phyloP scores from a whole-genome alignment of 2,113 vertebrate species.

The Entelurus aequoreus region DNA sequence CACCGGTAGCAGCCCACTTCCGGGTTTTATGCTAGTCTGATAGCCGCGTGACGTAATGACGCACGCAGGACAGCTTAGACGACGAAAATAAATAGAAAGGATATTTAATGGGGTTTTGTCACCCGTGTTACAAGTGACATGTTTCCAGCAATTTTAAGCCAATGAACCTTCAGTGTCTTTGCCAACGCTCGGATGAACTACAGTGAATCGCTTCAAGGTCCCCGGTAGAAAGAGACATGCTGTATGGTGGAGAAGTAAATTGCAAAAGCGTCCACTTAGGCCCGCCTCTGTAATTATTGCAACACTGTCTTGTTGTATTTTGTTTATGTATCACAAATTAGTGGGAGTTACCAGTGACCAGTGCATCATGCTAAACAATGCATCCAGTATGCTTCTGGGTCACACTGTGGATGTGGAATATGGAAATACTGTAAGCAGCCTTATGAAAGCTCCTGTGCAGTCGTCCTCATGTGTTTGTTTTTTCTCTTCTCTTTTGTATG shows the following conservation, averaged over 20 bases:
- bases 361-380: neutral
- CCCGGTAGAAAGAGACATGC: slow-evolving; percentile 22
- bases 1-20: too few relatives aligned
- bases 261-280: slow-evolving; percentile 4
- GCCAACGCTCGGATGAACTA: slow-evolving; percentile 21
- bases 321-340: too few relatives aligned
- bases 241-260: slow-evolving; percentile 15
- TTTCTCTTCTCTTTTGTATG: neutral
- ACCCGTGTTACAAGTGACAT: too few relatives aligned
- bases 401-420: neutral
- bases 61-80: too few relatives aligned
- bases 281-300: slow-evolving; percentile 10
- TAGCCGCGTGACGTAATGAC: too few relatives aligned
- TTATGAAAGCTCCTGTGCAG: slow-evolving; percentile 4
- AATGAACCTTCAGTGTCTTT: slow-evolving; percentile 28
- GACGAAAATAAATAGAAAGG: too few relatives aligned
- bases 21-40: too few relatives aligned
- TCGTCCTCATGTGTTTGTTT: slow-evolving; percentile 17
- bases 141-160: slow-evolving; percentile 21
- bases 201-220: slow-evolving; percentile 26
- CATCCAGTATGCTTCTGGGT: neutral
- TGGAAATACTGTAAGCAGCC: slow-evolving; percentile 6
- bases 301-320: too few relatives aligned
- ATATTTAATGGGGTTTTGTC: too few relatives aligned
- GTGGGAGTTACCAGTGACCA: neutral